These are phyloP conservation scores for Nycticryphes semicollaris DNA, from an alignment of 2,113 vertebrate species.

Conservation along the genomic window DNA sequence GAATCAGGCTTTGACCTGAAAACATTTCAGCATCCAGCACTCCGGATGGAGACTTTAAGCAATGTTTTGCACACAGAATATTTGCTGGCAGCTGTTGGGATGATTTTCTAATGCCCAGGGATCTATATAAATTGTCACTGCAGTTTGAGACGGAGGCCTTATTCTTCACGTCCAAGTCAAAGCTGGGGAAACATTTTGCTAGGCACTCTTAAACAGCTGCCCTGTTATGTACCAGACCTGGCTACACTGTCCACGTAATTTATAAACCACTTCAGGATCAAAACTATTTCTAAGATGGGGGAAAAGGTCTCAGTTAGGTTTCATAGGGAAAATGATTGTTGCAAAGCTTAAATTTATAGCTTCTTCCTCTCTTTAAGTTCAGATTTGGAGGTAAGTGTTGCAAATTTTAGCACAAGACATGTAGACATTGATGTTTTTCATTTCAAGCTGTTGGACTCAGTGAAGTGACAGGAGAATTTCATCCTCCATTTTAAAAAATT, in stretches of 20 bases:
- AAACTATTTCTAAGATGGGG: not conserved
- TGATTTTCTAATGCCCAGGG: not conserved
- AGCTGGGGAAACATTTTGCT: not conserved
- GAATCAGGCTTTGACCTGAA: not conserved
- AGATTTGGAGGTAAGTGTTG: not conserved
- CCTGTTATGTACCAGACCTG: not conserved
- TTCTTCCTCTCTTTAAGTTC: not conserved
- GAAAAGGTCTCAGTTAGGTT: not conserved
- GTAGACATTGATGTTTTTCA: not conserved
- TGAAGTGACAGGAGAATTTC: not conserved
- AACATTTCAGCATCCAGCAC: not conserved
- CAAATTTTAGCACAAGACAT: not conserved
- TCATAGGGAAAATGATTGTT: not conserved
- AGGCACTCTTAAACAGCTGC: not conserved
- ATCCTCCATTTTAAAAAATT: not conserved
- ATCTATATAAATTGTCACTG: not conserved
- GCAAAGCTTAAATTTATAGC: not conserved
- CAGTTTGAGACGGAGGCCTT: not conserved
- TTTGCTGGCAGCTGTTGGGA: not conserved
- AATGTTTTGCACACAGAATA: not conserved
- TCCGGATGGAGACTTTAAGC: not conserved
- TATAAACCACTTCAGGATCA: not conserved
- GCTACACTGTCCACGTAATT: not conserved
- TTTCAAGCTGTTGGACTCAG: not conserved
- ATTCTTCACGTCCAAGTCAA: not conserved